A percentile compares a stretch with the other conserved stretches of the same genome.
phyloP scores from a whole-genome alignment of 2,888 invertebrate genomes.

The Petrophora chlorosata region DNA sequence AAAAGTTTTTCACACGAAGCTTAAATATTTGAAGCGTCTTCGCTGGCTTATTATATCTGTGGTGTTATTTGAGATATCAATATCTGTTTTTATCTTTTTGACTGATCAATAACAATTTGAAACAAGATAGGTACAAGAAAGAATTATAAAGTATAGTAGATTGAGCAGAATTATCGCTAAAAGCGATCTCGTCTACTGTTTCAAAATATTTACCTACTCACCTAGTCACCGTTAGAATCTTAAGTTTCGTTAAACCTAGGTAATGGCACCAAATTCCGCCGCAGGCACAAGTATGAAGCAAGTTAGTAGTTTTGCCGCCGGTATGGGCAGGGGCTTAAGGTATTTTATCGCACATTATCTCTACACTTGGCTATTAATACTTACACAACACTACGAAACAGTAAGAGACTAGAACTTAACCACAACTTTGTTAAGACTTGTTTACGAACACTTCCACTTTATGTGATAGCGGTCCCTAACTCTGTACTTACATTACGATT shows the following conservation, averaged over 20 bases:
- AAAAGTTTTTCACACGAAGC: too few species aligned
- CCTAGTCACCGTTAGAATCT: not conserved
- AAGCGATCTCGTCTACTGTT: too few species aligned
- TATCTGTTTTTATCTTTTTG: too few species aligned
- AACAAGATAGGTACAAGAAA: too few species aligned
- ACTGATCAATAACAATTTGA: too few species aligned
- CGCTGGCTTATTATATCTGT: too few species aligned
- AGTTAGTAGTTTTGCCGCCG: conserved; percentile 17
- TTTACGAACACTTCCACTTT: conserved; percentile 72
- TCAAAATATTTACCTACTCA: too few species aligned
- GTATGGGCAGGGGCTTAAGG: conserved; percentile 11
- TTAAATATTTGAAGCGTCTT: too few species aligned
- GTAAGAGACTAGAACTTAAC: conserved; percentile 68
- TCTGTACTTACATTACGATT: conserved; percentile 59
- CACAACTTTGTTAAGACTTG: conserved; percentile 77
- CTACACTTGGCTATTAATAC: conserved; percentile 56
- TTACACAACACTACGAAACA: conserved; percentile 62
- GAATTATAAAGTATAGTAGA: too few species aligned
- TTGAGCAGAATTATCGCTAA: too few species aligned
- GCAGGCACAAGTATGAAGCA: not conserved
- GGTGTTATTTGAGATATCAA: too few species aligned
- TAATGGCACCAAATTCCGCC: conserved; percentile 8
- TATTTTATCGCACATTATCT: conserved; percentile 43
- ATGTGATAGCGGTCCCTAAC: conserved; percentile 67
- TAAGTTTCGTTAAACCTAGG: conserved; percentile 7